phyloP scores from a whole-genome alignment of 2,888 invertebrate genomes.

The Bimastos eiseni region DNA sequence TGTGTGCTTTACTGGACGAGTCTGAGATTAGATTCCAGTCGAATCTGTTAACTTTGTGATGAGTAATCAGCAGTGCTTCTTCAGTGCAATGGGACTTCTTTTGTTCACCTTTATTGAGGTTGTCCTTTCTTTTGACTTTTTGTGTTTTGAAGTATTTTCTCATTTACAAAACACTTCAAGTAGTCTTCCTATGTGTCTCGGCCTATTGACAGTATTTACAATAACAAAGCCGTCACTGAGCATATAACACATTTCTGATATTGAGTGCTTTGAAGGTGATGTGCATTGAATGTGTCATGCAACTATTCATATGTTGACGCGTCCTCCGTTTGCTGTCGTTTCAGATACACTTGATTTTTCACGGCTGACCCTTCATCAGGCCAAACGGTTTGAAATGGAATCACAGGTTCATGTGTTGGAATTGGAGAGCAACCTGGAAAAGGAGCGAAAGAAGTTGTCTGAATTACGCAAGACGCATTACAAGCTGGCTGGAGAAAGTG shows the following conservation, averaged over 20 bases:
- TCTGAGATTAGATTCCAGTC: neutral
- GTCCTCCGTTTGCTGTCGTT: slow-evolving; percentile 37
- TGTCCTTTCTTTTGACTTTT: neutral
- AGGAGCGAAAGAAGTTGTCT: slow-evolving; percentile 81
- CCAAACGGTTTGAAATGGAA: slow-evolving; percentile 95
- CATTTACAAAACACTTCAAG: neutral
- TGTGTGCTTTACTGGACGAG: neutral
- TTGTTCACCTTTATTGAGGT: neutral
- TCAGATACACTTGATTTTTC: slow-evolving; percentile 86
- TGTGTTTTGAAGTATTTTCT: neutral
- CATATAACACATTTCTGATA: too few relatives aligned
- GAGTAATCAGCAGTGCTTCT: neutral
- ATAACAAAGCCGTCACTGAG: neutral
- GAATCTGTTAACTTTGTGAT: neutral
- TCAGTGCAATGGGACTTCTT: neutral
- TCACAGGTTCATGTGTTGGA: slow-evolving; percentile 83
- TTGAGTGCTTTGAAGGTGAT: neutral
- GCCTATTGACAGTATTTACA: too few relatives aligned
- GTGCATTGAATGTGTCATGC: neutral
- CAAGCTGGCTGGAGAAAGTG: slow-evolving; percentile 69
- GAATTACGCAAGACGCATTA: slow-evolving; percentile 90
- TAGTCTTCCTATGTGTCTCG: too few relatives aligned
- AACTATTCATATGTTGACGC: neutral
- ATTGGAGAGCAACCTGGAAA: slow-evolving; percentile 85
- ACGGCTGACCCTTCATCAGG: slow-evolving; percentile 86